Conservation (phyloP, 2,888 invertebrate genomes). For the Hermaeophaga mercurialis region DNA sequence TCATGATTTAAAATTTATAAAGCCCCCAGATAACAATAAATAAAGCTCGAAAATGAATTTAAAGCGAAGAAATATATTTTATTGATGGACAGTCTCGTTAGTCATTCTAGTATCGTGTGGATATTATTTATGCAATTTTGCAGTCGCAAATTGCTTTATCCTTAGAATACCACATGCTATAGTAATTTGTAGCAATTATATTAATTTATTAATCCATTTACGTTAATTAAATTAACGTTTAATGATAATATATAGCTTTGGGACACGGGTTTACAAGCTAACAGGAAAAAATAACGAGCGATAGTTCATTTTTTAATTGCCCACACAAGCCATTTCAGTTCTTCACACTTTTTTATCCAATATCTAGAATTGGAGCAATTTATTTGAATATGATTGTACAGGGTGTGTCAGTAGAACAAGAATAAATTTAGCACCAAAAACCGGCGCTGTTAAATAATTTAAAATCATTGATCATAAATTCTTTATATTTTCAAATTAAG, state of each 20-base stretch:
- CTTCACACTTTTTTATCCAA: neutral
- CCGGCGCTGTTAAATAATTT: no score
- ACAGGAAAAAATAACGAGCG: constrained; percentile 2
- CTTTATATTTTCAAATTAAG: no score
- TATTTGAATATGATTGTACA: no score
- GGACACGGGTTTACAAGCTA: constrained; percentile 1
- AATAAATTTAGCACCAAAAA: no score
- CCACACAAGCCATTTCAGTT: no score
- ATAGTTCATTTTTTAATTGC: neutral
- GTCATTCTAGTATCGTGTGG: constrained; percentile 16
- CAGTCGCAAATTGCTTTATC: constrained; percentile 24
- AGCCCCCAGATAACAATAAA: constrained; percentile 11
- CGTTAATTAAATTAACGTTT: constrained; percentile 17
- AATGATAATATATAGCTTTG: constrained; percentile 9
- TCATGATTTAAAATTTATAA: neutral
- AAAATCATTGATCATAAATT: no score
- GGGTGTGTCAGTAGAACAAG: no score
- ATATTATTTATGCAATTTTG: constrained; percentile 22
- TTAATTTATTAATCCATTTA: constrained; percentile 21
- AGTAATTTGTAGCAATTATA: constrained; percentile 23
- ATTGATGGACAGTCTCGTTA: constrained; percentile 23
- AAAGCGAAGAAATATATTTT: constrained; percentile 17
- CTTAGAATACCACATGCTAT: constrained; percentile 24
- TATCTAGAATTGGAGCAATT: no score
- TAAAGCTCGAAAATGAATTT: constrained; percentile 13